Base-by-base conservation (phyloP, 1,140 invertebrate genomes). In the Solenopsis invicta region DNA sequence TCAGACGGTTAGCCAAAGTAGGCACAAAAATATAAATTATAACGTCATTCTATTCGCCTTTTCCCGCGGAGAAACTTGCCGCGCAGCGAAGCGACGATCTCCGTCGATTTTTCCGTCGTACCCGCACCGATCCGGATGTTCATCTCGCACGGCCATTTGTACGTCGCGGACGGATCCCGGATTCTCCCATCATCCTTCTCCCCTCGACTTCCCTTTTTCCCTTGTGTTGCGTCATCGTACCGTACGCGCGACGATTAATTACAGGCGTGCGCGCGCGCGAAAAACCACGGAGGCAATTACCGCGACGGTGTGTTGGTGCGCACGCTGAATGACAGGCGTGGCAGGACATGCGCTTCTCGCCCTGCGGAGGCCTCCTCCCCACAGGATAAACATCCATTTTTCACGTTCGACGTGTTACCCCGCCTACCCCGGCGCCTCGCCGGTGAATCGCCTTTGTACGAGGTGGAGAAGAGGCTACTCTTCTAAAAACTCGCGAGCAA, bases 71-170 rank as follows among this genome's bases (percentile, higher is more conserved):
- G n/a, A n/a, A n/a, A n/a, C n/a, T n/a, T n/a, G n/a, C n/a, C 10
- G 64, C 64, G 64, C 64, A 62, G 75, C 74, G 86, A 87, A 76
- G 77, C 88, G 54, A 66, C 78, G 78, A 90, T 87, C 48, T 8
- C 18, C 61, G 45, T 10, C 45, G 69, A 87, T 74, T 87, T 78
- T 90, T 88, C 59, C 84, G 59, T 37, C 85, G 71, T 56, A 61
- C 12, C n/a, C 29, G 18, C 61, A 86, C 37, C 45, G 78, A 90
- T 90, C 89, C 86, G 89, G 86, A 90, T 88, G 64, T 90, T 87
- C 75, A 90, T 90, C 86, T 76, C 75, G 64, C 84, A 85, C 50
- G 75, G 77, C 64, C 71, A 88, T 88, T 88, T 86, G 45, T 88
- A 80, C 62, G 62, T 45, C 62, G 81, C 41, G 48, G 72, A 74